phyloP scores from a whole-genome alignment of 1,140 invertebrate genomes.

The Berghia stephanieae region DNA sequence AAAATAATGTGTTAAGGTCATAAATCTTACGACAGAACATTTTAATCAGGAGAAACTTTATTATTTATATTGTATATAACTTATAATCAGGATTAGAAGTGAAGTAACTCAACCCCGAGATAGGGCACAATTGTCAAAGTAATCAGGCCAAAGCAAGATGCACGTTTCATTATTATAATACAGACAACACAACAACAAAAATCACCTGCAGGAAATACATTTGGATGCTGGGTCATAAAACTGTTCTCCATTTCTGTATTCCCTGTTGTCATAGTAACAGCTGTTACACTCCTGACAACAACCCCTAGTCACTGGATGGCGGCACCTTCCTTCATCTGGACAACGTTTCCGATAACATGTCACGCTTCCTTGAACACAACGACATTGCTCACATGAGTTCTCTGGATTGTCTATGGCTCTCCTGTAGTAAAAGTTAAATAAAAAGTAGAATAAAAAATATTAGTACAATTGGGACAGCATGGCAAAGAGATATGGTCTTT shows the following conservation, averaged over 20 bases:
- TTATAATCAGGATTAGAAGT: no score
- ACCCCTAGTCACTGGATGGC: conserved; percentile 36
- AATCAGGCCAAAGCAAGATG: no score
- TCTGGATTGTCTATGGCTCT: conserved; percentile 9
- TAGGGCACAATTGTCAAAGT: no score
- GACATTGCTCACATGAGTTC: conserved; percentile 41
- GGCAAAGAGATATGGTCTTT: no score
- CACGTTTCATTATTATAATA: no score
- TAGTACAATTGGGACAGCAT: conserved; percentile 48
- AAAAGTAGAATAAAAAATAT: no score
- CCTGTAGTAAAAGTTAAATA: conserved; percentile 17
- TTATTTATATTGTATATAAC: no score
- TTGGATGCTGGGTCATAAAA: conserved; percentile 32
- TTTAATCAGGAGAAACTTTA: no score
- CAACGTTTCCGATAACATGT: conserved; percentile 27
- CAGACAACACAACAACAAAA: no score
- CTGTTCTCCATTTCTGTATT: conserved; percentile 30
- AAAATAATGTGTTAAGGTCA: no score
- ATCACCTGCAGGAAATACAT: conserved; percentile 36
- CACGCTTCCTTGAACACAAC: conserved; percentile 39
- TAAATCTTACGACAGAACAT: no score
- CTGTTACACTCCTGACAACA: conserved; percentile 51
- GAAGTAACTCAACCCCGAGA: no score
- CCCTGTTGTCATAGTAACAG: conserved; percentile 42
- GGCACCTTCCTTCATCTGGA: conserved; percentile 34